Evolutionary conservation across 2,888 invertebrate genomes (phyloP), one percentile per base, ranked within the genome.

Genomic region (Tipula unca): DNA sequence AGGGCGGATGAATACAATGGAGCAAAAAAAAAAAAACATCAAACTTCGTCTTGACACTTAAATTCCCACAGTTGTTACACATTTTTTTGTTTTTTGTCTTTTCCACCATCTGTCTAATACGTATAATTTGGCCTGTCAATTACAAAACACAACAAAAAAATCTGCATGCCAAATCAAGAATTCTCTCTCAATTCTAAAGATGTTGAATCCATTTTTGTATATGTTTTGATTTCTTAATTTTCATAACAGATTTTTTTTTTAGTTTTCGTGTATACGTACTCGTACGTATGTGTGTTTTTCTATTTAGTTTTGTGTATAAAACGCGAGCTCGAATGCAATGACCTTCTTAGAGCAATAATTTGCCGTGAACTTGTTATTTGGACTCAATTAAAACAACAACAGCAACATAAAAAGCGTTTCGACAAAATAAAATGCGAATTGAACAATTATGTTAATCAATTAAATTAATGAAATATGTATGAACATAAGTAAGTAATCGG

Each of bases 1-100:
- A 69, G 69, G 69, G 69, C 69, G 69, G 69, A 69, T 69, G 69
- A 25, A 69, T 69, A 69, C 69, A 69, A 69, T 69, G 69, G 69
- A 69, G 69, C 69, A 69, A 69, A 25, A 69, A 69, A 25, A 20
- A 69, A 0, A 1, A 69, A 4, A 48, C 14, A 3, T 3, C n/a
- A 17, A 48, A n/a, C 3, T 6, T 32, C n/a, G 8, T 20, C 69
- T 25, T 69, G 69, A 69, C 69, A 69, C 69, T 69, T 69, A 25
- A 69, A 69, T 69, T 69, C 69, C 69, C 69, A 69, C 69, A 69
- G 69, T 69, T 69, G 69, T 69, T 69, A 69, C 69, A 69, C 20
- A 25, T 20, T 69, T 20, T 3, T 54, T 25, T 25, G 25, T 69
- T 25, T 10, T 69, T 69, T 69, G 69, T 69, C 69, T 69, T 25